Percentiles rank a stretch among this genome's conserved stretches.
Conservation (phyloP, 2,888 invertebrate species). For the Tryphoninae sp. region DNA sequence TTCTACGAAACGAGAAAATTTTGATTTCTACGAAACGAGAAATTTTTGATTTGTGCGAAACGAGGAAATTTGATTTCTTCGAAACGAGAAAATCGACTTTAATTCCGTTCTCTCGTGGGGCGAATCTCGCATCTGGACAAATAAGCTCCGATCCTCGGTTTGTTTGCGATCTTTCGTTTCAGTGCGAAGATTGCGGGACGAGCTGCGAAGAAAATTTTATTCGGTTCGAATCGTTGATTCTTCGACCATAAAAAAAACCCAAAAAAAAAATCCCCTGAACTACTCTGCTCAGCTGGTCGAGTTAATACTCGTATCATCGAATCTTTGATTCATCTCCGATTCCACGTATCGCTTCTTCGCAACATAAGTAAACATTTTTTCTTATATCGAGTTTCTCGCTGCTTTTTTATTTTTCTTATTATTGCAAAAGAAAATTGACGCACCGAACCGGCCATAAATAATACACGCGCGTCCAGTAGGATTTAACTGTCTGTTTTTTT, state of each 20-base stretch:
- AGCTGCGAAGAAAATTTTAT: neutral
- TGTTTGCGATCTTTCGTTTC: slow-evolving; percentile 20
- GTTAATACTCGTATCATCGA: neutral
- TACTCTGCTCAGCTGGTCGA: neutral
- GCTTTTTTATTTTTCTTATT: neutral
- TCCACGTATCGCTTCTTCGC: neutral
- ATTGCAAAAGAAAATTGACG: neutral
- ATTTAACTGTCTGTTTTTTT: neutral
- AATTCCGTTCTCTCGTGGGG: slow-evolving; percentile 9
- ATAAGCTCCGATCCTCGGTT: slow-evolving; percentile 27
- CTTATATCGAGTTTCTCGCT: neutral
- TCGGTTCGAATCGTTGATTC: slow-evolving; percentile 13
- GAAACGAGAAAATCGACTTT: slow-evolving; percentile 40
- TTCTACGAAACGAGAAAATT: too few relatives aligned
- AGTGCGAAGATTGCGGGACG: neutral
- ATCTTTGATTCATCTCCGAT: slow-evolving; percentile 8
- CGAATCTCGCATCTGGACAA: slow-evolving; percentile 49
- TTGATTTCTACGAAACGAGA: slow-evolving; percentile 13
- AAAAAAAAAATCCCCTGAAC: neutral
- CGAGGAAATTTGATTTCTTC: slow-evolving; percentile 14
- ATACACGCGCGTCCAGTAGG: neutral
- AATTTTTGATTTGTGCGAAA: slow-evolving; percentile 22
- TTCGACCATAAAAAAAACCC: neutral
- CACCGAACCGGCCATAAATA: neutral
- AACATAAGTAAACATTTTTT: neutral